Percentiles rank a stretch among this genome's conserved stretches.
These are phyloP conservation scores for Heliconius cydno DNA, from an alignment of 2,888 invertebrate species.

Conservation along the genomic window DNA sequence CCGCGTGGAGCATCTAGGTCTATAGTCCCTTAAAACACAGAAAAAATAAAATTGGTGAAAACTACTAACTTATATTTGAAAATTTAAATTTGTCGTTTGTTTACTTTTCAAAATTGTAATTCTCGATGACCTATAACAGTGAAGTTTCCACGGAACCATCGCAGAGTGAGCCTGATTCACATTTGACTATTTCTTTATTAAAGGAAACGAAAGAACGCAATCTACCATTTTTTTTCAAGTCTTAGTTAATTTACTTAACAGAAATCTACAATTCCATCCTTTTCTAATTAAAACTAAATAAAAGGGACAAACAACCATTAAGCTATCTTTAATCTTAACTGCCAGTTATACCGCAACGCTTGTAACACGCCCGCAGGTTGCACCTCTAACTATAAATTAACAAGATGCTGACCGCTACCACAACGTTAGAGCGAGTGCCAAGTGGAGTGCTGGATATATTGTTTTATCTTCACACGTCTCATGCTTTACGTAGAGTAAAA, in stretches of 20 bases:
- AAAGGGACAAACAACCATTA: neutral
- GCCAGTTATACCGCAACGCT: slow-evolving; percentile 4
- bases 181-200: too few relatives aligned
- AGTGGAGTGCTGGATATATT: neutral
- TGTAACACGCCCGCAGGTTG: slow-evolving; percentile 23
- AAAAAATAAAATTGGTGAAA: too few relatives aligned
- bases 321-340: slow-evolving; percentile 1
- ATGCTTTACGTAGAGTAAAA: neutral
- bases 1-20: too few relatives aligned
- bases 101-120: too few relatives aligned
- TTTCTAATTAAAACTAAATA: neutral
- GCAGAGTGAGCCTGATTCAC: too few relatives aligned
- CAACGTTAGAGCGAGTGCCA: slow-evolving; percentile 27
- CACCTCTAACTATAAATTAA: slow-evolving; percentile 32
- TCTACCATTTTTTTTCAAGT: neutral
- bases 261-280: neutral
- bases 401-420: slow-evolving; percentile 37
- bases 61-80: too few relatives aligned
- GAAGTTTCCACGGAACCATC: too few relatives aligned
- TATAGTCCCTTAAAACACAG: too few relatives aligned
- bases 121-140: too few relatives aligned
- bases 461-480: neutral
- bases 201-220: too few relatives aligned
- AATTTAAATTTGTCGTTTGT: too few relatives aligned
- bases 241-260: neutral